These are phyloP conservation scores for Eristalinus aeneus DNA, from an alignment of 2,888 invertebrate genomes.

Conservation along the genomic window DNA sequence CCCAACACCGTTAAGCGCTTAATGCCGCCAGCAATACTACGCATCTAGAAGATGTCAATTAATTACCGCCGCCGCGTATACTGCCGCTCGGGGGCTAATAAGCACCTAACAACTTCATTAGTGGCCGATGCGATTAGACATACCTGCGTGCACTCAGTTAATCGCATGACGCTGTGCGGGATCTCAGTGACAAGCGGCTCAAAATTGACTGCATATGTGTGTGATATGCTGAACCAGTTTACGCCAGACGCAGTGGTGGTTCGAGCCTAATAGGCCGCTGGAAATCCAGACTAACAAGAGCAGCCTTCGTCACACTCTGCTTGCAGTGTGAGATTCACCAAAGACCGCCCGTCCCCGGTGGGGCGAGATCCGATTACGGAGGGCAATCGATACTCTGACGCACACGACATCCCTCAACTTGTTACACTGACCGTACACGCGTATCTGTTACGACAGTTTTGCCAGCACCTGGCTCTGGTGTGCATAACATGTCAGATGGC, in stretches of 20 bases:
- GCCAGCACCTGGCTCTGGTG: slow-evolving; percentile 37
- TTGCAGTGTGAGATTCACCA: slow-evolving; percentile 7
- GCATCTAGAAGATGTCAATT: slow-evolving; percentile 55
- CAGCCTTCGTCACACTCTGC: slow-evolving; percentile 27
- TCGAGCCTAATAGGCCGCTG: slow-evolving; percentile 23
- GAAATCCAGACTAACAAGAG: slow-evolving; percentile 1
- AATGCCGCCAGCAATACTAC: slow-evolving; percentile 21
- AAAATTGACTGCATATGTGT: slow-evolving; percentile 20
- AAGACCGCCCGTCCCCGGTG: slow-evolving; percentile 16
- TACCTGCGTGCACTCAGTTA: slow-evolving; percentile 52
- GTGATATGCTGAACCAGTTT: not conserved
- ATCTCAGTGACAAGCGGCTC: slow-evolving; percentile 49
- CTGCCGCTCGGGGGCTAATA: slow-evolving; percentile 29
- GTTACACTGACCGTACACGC: slow-evolving; percentile 19
- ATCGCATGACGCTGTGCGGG: slow-evolving; percentile 35
- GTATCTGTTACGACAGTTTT: slow-evolving; percentile 37
- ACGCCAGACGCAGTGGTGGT: not conserved
- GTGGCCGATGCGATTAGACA: slow-evolving; percentile 48
- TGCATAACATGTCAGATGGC: slow-evolving; percentile 54
- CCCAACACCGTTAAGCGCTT: slow-evolving; percentile 34
- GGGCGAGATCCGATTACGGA: slow-evolving; percentile 50
- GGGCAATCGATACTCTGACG: slow-evolving; percentile 44
- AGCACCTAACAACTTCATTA: slow-evolving; percentile 61
- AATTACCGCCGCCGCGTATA: slow-evolving; percentile 35
- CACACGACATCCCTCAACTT: slow-evolving; percentile 44